These are phyloP conservation scores for Excalfactoria chinensis DNA, from an alignment of 2,113 vertebrate genomes.

Conservation along the genomic window DNA sequence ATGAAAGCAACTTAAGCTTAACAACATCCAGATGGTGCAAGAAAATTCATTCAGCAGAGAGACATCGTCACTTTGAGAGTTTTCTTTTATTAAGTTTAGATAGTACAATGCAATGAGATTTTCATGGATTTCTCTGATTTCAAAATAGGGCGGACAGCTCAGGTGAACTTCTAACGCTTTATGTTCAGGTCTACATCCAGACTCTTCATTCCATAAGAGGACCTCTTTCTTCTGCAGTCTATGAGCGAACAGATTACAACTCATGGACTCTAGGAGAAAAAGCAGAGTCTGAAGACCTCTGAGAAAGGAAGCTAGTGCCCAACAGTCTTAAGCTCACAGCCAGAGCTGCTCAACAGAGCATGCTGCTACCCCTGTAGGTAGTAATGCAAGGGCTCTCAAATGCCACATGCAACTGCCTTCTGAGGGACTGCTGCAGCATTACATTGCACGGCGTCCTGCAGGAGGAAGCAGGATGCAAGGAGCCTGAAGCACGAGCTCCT, in stretches of 20 bases:
- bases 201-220: constrained; percentile 27
- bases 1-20: constrained; percentile 80
- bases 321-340: constrained; percentile 16
- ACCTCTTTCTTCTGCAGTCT: constrained; percentile 68
- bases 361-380: not conserved
- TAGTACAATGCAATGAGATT: constrained; percentile 45
- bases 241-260: constrained; percentile 10
- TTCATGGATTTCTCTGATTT: constrained; percentile 59
- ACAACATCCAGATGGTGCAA: constrained; percentile 75
- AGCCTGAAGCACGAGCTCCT: not conserved
- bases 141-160: constrained; percentile 7
- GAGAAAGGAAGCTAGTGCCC: constrained; percentile 22
- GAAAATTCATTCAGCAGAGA: constrained; percentile 80
- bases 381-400: constrained; percentile 1
- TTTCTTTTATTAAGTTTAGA: constrained; percentile 79
- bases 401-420: not conserved
- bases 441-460: not conserved
- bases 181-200: constrained; percentile 11
- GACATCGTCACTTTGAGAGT: constrained; percentile 71
- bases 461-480: not conserved
- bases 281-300: constrained; percentile 47
- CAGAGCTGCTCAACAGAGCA: not conserved
- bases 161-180: constrained; percentile 39
- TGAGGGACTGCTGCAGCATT: not conserved
- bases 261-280: constrained; percentile 73